Conservation (phyloP, 2,888 invertebrate genomes). For the Parnassius glacialis region DNA sequence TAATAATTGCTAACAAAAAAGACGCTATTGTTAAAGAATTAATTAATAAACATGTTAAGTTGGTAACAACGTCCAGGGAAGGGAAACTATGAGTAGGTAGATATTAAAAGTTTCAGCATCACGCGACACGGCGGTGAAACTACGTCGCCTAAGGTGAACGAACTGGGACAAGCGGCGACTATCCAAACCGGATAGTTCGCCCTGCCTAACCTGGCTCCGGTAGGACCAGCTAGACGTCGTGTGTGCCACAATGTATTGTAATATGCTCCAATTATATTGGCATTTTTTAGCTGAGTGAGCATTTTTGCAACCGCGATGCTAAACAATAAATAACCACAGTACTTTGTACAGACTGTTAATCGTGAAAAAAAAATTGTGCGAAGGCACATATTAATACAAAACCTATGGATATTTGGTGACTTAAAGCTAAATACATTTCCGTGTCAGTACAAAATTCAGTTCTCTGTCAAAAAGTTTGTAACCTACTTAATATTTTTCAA, state of each 20-base stretch:
- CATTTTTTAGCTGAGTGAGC: constrained; percentile 11
- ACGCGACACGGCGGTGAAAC: constrained; percentile 51
- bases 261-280: constrained; percentile 43
- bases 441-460: too few relatives aligned
- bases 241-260: constrained; percentile 37
- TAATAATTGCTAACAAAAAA: too few relatives aligned
- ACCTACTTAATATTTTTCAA: too few relatives aligned
- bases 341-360: too few relatives aligned
- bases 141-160: constrained; percentile 61
- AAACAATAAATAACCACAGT: too few relatives aligned
- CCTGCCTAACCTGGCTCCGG: constrained; percentile 54
- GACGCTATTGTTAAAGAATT: too few relatives aligned
- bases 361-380: too few relatives aligned
- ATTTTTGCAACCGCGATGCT: constrained; percentile 2
- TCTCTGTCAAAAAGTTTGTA: too few relatives aligned
- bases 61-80: constrained; percentile 9
- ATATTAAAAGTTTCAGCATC: constrained; percentile 25
- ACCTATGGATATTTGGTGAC: too few relatives aligned
- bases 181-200: constrained; percentile 72
- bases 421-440: too few relatives aligned
- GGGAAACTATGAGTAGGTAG: constrained; percentile 34
- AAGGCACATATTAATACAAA: too few relatives aligned
- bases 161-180: constrained; percentile 56
- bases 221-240: constrained; percentile 38
- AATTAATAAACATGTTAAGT: not conserved